Evolutionary conservation across 2,888 invertebrate species (phyloP).

Genomic region (Ormyrus rosae): DNA sequence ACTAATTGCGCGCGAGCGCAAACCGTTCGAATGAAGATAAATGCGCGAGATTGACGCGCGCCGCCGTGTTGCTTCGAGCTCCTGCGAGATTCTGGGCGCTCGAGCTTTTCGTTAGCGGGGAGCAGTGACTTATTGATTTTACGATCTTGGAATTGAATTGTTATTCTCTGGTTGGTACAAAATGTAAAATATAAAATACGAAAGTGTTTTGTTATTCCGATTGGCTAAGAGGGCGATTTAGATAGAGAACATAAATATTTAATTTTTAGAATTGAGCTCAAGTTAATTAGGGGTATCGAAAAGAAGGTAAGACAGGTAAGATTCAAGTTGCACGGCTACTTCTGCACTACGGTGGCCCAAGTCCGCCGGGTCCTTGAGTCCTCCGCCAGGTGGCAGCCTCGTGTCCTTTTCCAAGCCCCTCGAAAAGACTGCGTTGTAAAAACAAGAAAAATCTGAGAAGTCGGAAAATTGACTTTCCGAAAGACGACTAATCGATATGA

Average conservation of each 20-base stretch:
- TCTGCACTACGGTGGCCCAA: neutral
- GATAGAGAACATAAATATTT: too few relatives aligned
- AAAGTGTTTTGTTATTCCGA: too few relatives aligned
- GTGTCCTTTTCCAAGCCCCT: conserved; percentile 57
- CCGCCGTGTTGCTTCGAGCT: neutral
- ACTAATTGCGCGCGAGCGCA: conserved; percentile 35
- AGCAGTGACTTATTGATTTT: neutral
- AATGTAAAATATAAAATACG: too few relatives aligned
- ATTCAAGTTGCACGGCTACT: conserved; percentile 4
- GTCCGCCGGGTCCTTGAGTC: conserved; percentile 66
- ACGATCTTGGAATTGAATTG: too few relatives aligned
- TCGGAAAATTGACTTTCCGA: too few relatives aligned
- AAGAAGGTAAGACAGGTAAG: too few relatives aligned
- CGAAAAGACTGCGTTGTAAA: neutral
- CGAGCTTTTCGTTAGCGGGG: too few relatives aligned
- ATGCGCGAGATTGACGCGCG: conserved; percentile 2
- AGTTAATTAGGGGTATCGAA: too few relatives aligned
- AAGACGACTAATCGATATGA: neutral
- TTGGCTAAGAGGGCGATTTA: too few relatives aligned
- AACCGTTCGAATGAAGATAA: conserved; percentile 37
- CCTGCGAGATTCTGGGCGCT: too few relatives aligned
- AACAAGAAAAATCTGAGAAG: neutral
- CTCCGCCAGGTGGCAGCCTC: conserved; percentile 71
- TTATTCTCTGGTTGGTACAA: too few relatives aligned
- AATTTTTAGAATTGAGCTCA: too few relatives aligned